These are phyloP conservation scores for Cynodonichthys magdalenae DNA, from an alignment of 2,797 vertebrate genomes.

Conservation along the genomic window DNA sequence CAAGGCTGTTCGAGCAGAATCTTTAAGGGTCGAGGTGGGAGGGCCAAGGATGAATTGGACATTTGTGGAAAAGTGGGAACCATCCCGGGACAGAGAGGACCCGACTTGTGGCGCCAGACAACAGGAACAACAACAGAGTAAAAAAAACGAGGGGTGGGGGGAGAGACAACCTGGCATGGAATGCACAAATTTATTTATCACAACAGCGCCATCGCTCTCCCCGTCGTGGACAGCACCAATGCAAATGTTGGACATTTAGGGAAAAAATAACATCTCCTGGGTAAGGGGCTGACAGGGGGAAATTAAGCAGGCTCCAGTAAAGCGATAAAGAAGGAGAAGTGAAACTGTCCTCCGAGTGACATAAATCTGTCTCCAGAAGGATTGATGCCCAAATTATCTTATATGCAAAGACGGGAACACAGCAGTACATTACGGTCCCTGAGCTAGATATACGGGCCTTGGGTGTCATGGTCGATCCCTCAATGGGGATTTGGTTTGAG, in stretches of 20 bases:
- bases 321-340: conserved; percentile 99
- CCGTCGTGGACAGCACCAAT: conserved; percentile 84
- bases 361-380: conserved; percentile 97
- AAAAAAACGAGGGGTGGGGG: conserved; percentile 45
- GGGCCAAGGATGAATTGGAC: conserved; percentile 49
- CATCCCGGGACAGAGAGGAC: conserved; percentile 80
- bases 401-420: conserved; percentile 99
- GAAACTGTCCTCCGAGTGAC: conserved; percentile 99
- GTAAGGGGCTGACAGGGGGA: conserved; percentile 96
- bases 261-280: conserved; percentile 95
- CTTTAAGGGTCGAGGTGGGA: conserved; percentile 24
- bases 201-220: conserved; percentile 83
- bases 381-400: conserved; percentile 99
- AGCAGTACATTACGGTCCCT: conserved; percentile 92
- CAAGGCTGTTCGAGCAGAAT: conserved; percentile 42
- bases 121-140: conserved; percentile 67
- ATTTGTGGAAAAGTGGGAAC: conserved; percentile 59
- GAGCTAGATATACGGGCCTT: conserved; percentile 93
- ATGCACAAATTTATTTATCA: conserved; percentile 87
- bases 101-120: conserved; percentile 78
- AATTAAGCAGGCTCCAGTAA: conserved; percentile 99
- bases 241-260: conserved; percentile 97
- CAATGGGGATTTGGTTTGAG: conserved; percentile 94
- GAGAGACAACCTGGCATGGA: conserved; percentile 75
- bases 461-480: conserved; percentile 93